Base-by-base conservation (phyloP, 2,113 vertebrate species). In the Panurus biarmicus region DNA sequence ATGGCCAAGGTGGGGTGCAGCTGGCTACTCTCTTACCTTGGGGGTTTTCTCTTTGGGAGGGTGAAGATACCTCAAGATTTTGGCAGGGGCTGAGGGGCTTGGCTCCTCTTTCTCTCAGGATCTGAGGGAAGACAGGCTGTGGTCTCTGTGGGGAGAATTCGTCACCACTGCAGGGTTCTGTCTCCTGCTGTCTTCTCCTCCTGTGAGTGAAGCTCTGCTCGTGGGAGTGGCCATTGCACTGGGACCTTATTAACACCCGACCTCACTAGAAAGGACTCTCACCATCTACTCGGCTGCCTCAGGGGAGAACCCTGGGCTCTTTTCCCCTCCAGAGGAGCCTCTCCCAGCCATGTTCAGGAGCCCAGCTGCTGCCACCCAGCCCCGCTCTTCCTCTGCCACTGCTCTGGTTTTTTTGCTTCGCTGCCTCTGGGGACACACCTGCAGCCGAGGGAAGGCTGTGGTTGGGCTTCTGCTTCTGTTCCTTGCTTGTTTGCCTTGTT, bases 311-410 rank as follows among this genome's bases (percentile, higher is more conserved):
- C 10, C 35, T 15, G 6, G 20, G 23, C 45, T 19, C 13, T 54
- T 12, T n/a, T 26, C 18, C 3, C 8, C 18, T n/a, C 24, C 15
- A 26, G 11, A 9, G 1, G 6, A 24, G 13, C 47, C 23, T 26
- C 10, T 51, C 11, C 6, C 0, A 0, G 13, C 36, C 22, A 6
- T 3, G 22, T 26, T 77, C 2, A 7, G 5, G 4, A 40, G 2
- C 14, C 8, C 0, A 2, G 11, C 10, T n/a, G 17, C 51, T 1
- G 0, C 38, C 9, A 10, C 31, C 31, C 71, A 28, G 31, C 23
- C 31, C 23, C 4, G 3, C 29, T 51, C 12, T 25, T 19, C 23
- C 12, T 33, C n/a, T 12, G 7, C 35, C 15, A 2, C 25, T 6
- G 16, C 57, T 29, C 26, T 1, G 7, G 4, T 5, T 5, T 26